Percentiles rank a stretch among this genome's conserved stretches.
Evolutionary conservation across 2,113 vertebrate genomes (phyloP).

Genomic region (Baryphthengus martii): DNA sequence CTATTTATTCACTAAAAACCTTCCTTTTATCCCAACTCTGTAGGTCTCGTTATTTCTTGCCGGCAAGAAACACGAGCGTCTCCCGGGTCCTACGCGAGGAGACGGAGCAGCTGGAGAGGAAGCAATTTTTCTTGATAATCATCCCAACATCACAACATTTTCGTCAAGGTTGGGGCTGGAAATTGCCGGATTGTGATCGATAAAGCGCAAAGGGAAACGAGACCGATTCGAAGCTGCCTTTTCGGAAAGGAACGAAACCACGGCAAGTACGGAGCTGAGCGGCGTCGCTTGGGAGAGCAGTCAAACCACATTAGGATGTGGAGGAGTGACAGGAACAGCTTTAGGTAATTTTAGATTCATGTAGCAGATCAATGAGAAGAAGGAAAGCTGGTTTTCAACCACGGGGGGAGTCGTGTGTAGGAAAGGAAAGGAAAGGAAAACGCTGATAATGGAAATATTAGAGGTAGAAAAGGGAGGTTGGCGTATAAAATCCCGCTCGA

Average conservation of each 20-base stretch:
- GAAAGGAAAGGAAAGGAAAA: background rate
- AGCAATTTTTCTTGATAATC: background rate
- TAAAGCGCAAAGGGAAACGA: background rate
- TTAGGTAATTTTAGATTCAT: background rate
- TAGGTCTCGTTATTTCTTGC: background rate
- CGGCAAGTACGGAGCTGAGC: background rate
- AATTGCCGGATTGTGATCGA: background rate
- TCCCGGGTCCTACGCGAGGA: accelerated
- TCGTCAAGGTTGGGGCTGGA: background rate
- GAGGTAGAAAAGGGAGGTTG: background rate
- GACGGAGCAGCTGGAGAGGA: background rate
- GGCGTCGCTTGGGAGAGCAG: background rate
- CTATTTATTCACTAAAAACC: background rate
- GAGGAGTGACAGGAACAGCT: background rate
- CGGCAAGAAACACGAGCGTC: background rate
- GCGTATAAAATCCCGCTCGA: background rate
- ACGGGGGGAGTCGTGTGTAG: background rate
- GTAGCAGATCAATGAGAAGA: background rate
- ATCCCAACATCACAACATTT: background rate
- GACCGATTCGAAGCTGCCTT: background rate
- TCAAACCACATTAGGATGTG: background rate
- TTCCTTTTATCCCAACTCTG: background rate
- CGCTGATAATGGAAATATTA: background rate
- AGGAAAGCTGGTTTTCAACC: background rate
- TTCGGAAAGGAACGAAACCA: background rate